These are phyloP conservation scores for Yponomeuta cagnagella DNA, from an alignment of 2,888 invertebrate species.

Conservation along the genomic window DNA sequence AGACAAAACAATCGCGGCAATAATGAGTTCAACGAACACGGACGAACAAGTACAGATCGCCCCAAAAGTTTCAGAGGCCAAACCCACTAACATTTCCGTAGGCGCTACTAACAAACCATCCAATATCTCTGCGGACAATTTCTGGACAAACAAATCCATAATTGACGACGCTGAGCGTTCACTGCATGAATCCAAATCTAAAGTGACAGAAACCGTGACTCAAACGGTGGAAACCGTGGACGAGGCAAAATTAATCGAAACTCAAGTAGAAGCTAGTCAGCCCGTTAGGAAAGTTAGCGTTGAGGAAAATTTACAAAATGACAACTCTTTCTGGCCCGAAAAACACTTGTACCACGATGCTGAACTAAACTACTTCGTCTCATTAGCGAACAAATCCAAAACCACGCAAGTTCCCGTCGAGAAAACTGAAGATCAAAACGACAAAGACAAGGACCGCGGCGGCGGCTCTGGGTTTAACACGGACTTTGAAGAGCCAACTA, in stretches of 20 bases:
- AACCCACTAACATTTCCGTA: conserved; percentile 39
- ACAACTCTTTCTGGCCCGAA: conserved; percentile 77
- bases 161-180: conserved; percentile 76
- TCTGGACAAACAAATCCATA: conserved; percentile 76
- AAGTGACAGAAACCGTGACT: conserved; percentile 22
- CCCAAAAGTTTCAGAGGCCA: background rate
- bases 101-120: conserved; percentile 43
- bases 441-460: conserved; percentile 77
- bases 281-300: conserved; percentile 27
- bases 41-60: conserved; percentile 18
- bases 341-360: conserved; percentile 79
- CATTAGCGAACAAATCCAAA: conserved; percentile 65
- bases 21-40: background rate
- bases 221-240: conserved; percentile 22
- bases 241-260: conserved; percentile 22
- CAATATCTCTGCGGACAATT: conserved; percentile 67
- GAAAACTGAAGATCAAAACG: conserved; percentile 62
- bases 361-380: conserved; percentile 77
- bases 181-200: conserved; percentile 37
- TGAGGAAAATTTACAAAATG: conserved; percentile 48
- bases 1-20: background rate
- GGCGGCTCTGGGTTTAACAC: conserved; percentile 76
- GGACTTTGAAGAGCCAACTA: conserved; percentile 47
- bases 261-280: conserved; percentile 18
- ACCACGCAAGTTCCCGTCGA: conserved; percentile 25